Conservation (phyloP, 2,888 invertebrate genomes). For the Cataglyphis altisquamis region DNA sequence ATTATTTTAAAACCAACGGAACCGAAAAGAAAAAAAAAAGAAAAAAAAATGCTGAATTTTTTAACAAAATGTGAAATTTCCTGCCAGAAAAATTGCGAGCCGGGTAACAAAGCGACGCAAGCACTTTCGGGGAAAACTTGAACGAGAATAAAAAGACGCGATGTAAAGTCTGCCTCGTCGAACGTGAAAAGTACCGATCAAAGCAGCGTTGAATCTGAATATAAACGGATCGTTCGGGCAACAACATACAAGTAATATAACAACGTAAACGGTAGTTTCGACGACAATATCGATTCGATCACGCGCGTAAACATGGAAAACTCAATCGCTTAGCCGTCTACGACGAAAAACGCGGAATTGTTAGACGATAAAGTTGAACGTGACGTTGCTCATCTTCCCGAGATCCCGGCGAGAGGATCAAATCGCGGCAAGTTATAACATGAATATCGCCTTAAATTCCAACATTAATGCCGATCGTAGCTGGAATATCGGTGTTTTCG, state of each 20-base stretch:
- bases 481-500: conserved; percentile 1
- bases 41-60: neutral
- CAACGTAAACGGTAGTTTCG: conserved; percentile 19
- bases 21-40: neutral
- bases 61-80: neutral
- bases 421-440: neutral
- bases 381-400: neutral
- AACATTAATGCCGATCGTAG: conserved; percentile 25
- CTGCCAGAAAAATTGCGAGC: neutral
- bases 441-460: conserved; percentile 18
- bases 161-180: neutral
- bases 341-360: neutral
- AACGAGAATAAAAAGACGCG: conserved; percentile 21
- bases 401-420: neutral
- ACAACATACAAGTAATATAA: neutral
- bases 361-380: conserved; percentile 7
- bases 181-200: conserved; percentile 19
- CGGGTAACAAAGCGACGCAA: conserved; percentile 13
- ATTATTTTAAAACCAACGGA: neutral
- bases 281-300: conserved; percentile 2
- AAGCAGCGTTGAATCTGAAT: conserved; percentile 15
- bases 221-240: neutral
- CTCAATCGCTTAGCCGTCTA: conserved; percentile 10
- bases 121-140: neutral
- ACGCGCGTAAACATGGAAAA: conserved; percentile 17